Conservation (phyloP, 2,888 invertebrate species). For the Doris montereyensis region DNA sequence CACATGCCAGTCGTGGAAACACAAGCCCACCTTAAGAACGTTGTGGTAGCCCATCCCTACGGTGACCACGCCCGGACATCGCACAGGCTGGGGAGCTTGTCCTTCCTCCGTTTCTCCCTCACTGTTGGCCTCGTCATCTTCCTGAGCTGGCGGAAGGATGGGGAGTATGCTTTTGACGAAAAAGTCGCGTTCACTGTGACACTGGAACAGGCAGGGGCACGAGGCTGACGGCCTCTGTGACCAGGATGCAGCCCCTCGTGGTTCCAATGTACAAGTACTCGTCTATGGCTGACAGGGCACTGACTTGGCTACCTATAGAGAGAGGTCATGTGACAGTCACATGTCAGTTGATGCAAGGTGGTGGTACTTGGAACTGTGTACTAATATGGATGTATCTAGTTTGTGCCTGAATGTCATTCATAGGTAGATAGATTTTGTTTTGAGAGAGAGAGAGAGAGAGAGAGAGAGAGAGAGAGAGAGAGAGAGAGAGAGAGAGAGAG, state of each 20-base stretch:
- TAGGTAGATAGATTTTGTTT: not conserved
- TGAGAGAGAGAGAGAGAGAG: too few relatives aligned
- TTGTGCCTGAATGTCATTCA: not conserved
- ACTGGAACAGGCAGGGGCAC: constrained; percentile 91
- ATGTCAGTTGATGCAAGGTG: too few relatives aligned
- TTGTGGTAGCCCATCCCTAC: constrained; percentile 61
- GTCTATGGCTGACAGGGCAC: constrained; percentile 79
- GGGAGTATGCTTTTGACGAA: constrained; percentile 60
- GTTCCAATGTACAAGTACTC: constrained; percentile 87
- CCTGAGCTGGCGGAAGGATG: constrained; percentile 31
- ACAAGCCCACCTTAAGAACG: constrained; percentile 47
- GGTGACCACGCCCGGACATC: constrained; percentile 53
- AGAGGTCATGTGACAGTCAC: constrained; percentile 27
- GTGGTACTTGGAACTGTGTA: too few relatives aligned
- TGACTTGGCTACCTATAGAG: constrained; percentile 77
- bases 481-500: too few relatives aligned
- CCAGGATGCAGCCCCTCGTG: constrained; percentile 93
- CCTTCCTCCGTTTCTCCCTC: constrained; percentile 27
- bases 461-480: too few relatives aligned
- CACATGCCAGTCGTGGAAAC: too few relatives aligned
- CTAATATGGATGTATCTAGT: not conserved
- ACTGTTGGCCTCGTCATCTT: constrained; percentile 1
- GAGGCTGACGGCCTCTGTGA: constrained; percentile 86
- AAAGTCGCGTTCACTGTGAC: constrained; percentile 60
- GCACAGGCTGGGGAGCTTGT: not conserved